Percentiles rank a stretch among this genome's conserved stretches.
phyloP scores from a whole-genome alignment of 2,797 vertebrate species.

The Dryobates pubescens region DNA sequence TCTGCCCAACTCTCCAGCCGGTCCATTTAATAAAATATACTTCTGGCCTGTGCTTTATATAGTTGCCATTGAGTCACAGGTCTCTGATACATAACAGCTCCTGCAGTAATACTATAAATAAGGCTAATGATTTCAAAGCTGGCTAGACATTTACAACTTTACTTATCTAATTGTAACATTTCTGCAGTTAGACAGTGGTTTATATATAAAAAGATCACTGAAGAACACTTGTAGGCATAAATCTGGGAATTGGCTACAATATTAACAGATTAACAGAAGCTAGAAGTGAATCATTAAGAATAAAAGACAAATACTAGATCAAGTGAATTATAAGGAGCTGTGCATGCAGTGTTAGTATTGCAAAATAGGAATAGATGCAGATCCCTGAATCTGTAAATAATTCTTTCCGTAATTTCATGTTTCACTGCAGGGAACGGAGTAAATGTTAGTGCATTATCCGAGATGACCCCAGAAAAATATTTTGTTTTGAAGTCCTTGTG shows the following conservation, averaged over 20 bases:
- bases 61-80: not conserved
- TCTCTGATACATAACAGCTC: not conserved
- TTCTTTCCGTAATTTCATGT: not conserved
- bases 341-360: not conserved
- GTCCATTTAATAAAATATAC: not conserved
- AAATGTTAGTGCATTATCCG: not conserved
- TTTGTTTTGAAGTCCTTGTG: constrained; percentile 4
- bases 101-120: not conserved
- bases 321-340: not conserved
- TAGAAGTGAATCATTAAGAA: not conserved
- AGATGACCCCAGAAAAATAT: not conserved
- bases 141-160: not conserved
- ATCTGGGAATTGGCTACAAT: not conserved
- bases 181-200: not conserved
- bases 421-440: not conserved
- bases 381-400: not conserved
- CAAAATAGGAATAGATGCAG: constrained; percentile 4
- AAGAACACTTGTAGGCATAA: not conserved
- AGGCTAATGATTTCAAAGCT: not conserved
- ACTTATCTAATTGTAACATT: not conserved
- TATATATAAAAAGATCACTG: not conserved
- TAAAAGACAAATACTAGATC: not conserved
- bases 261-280: not conserved
- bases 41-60: not conserved
- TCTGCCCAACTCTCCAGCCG: too few species aligned